Percentiles rank a stretch among this genome's conserved stretches.
These are phyloP conservation scores for Turritopsis dohrnii DNA, from an alignment of 30 jellyfish, hydroid and myxozoan species.

Conservation along the genomic window DNA sequence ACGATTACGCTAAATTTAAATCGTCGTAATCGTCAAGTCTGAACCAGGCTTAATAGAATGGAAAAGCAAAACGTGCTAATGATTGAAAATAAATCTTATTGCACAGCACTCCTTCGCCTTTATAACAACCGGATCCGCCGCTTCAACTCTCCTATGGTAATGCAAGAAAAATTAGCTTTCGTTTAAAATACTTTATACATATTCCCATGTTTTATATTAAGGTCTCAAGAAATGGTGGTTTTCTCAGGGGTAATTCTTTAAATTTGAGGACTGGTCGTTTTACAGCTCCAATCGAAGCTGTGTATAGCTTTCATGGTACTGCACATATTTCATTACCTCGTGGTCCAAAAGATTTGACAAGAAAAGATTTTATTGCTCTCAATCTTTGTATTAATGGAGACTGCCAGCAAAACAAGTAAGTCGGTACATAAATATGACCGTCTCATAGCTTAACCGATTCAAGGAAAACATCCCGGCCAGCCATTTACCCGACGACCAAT, in stretches of 20 bases:
- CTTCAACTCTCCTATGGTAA: not conserved
- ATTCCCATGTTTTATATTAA: not conserved
- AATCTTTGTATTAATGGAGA: not conserved
- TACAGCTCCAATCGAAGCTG: constrained; percentile 3
- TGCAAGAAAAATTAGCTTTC: not conserved
- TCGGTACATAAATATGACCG: not conserved
- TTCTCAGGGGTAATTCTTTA: not conserved
- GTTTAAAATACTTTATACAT: not conserved
- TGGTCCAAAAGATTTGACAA: constrained; percentile 1
- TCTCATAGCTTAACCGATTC: too few species aligned
- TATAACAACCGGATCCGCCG: too few species aligned
- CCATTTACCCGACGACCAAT: too few species aligned
- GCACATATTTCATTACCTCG: constrained; percentile 1
- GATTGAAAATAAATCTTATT: too few species aligned
- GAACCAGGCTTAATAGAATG: too few species aligned
- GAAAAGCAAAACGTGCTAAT: too few species aligned
- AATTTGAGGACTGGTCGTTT: constrained; percentile 12
- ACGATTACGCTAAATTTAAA: too few species aligned
- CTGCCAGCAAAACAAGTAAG: constrained; percentile 10
- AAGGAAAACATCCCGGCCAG: too few species aligned
- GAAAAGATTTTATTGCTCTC: constrained; percentile 1
- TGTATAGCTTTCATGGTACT: constrained; percentile 12
- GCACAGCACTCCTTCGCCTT: too few species aligned
- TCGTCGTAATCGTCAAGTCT: too few species aligned
- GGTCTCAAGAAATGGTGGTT: constrained; percentile 6